These are phyloP conservation scores for Pyrocoelia pectoralis DNA, from an alignment of 2,888 invertebrate species.

Conservation along the genomic window DNA sequence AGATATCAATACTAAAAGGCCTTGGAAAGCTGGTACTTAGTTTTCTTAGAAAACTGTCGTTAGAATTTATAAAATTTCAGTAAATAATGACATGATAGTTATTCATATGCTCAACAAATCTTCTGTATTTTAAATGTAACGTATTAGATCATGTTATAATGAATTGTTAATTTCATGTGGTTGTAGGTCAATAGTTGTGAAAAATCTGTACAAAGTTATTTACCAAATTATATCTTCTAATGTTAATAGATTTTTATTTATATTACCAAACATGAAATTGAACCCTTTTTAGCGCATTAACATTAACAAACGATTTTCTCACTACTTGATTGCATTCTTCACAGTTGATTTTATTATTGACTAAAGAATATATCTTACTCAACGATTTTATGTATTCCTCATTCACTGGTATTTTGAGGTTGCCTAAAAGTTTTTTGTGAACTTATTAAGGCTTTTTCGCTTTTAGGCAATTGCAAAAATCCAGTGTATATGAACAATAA, in stretches of 20 bases:
- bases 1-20: constrained; percentile 27
- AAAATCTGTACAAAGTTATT: constrained; percentile 34
- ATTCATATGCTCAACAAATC: constrained; percentile 23
- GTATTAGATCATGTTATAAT: neutral
- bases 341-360: too few species aligned
- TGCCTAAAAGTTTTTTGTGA: too few species aligned
- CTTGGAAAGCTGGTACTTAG: constrained; percentile 23
- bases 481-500: too few species aligned
- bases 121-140: neutral
- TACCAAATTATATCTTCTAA: constrained; percentile 20
- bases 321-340: too few species aligned
- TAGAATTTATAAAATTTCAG: constrained; percentile 14
- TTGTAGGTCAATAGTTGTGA: constrained; percentile 30
- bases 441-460: too few species aligned
- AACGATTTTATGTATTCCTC: too few species aligned
- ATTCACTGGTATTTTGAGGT: too few species aligned
- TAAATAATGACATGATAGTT: constrained; percentile 17
- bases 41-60: constrained; percentile 5
- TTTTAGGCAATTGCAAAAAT: too few species aligned
- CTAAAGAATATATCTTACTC: too few species aligned
- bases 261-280: too few species aligned
- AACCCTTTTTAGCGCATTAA: too few species aligned
- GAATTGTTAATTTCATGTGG: constrained; percentile 18
- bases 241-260: neutral
- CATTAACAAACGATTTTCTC: too few species aligned